A percentile compares a stretch with the other conserved stretches of the same genome.
These are phyloP conservation scores for Stomatorhinus ivindoensis DNA, from an alignment of 2,113 vertebrate species.

Conservation along the genomic window DNA sequence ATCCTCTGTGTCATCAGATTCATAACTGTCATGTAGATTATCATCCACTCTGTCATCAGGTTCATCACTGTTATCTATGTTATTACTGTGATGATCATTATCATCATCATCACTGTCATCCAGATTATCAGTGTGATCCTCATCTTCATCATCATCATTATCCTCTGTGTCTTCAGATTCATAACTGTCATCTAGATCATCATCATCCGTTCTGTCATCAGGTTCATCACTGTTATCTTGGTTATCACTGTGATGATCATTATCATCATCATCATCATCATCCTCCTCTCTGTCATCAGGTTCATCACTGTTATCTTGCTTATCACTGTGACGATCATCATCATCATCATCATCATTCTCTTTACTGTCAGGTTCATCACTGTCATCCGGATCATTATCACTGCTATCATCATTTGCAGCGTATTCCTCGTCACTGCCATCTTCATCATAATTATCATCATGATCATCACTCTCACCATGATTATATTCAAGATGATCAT, in stretches of 20 bases:
- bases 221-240: conserved; percentile 6
- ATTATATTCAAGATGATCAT: conserved; percentile 16
- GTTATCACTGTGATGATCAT: background rate
- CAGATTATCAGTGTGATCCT: background rate
- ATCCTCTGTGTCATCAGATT: background rate
- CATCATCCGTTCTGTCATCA: conserved; percentile 10
- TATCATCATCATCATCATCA: conserved; percentile 18
- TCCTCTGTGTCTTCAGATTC: background rate
- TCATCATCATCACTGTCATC: background rate
- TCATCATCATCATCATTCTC: conserved; percentile 15
- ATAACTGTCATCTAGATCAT: background rate
- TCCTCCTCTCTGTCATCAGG: conserved; percentile 13
- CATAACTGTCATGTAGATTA: background rate
- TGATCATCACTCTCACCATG: conserved; percentile 11
- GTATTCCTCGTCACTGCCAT: background rate
- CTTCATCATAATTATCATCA: background rate
- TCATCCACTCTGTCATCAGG: conserved; percentile 1
- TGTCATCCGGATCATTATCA: background rate
- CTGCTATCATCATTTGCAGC: background rate
- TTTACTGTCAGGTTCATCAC: conserved; percentile 16
- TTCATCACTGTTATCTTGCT: background rate
- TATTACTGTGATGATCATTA: too few species aligned
- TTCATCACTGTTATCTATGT: background rate
- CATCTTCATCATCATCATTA: background rate
- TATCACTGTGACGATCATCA: background rate